phyloP scores from a whole-genome alignment of 2,113 vertebrate species.

The Oriolus oriolus region DNA sequence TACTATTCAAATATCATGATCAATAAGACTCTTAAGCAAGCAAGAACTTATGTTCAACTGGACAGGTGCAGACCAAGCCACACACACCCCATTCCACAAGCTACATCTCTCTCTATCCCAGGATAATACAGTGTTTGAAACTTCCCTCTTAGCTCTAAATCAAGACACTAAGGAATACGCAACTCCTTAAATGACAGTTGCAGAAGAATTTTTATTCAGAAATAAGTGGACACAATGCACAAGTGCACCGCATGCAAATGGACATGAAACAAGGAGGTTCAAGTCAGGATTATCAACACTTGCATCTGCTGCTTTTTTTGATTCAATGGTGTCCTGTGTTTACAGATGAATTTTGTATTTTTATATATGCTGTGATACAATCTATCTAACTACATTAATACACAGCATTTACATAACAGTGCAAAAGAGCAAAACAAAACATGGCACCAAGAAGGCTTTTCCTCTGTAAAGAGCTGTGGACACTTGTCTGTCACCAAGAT shows the following conservation, averaged over 20 bases:
- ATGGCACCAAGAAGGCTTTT: slow-evolving; percentile 76
- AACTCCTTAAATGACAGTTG: neutral
- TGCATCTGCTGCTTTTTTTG: neutral
- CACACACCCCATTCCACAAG: neutral
- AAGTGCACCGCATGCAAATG: neutral
- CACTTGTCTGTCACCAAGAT: neutral
- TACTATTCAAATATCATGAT: neutral
- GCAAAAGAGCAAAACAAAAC: slow-evolving; percentile 67
- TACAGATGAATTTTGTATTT: neutral
- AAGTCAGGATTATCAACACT: neutral
- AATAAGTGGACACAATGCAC: neutral
- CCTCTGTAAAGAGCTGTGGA: neutral
- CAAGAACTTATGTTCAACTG: neutral
- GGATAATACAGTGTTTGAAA: neutral
- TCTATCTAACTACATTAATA: neutral
- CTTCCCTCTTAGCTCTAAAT: neutral
- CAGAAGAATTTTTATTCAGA: neutral
- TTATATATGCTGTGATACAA: neutral
- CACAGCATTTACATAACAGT: neutral
- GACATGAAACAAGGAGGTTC: neutral
- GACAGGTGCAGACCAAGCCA: neutral
- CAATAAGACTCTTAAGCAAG: neutral
- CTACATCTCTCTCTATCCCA: neutral
- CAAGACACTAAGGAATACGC: neutral
- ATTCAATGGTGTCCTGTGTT: neutral